A percentile compares a stretch with the other conserved stretches of the same genome.
phyloP scores from a whole-genome alignment of 2,113 vertebrate species.

The Cisticola juncidis region DNA sequence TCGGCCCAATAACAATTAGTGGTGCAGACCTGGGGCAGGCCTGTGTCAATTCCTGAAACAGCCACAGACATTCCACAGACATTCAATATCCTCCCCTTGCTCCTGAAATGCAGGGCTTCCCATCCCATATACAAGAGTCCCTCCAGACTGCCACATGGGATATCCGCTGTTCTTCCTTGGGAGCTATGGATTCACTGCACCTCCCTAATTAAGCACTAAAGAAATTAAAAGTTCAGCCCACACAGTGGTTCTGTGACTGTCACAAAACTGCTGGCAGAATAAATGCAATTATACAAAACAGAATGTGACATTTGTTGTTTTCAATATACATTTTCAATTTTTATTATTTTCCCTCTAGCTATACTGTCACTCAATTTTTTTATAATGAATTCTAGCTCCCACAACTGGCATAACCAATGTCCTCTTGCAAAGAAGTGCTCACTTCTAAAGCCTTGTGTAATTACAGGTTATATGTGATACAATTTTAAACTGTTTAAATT shows the following conservation, averaged over 20 bases:
- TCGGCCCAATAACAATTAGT: accelerated
- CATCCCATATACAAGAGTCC: background rate
- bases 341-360: background rate
- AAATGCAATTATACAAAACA: background rate
- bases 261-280: background rate
- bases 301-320: background rate
- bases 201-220: background rate
- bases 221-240: background rate
- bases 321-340: background rate
- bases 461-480: background rate
- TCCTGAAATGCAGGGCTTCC: background rate
- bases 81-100: background rate
- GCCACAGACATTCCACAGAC: background rate
- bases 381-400: background rate
- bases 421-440: background rate
- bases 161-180: background rate
- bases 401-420: background rate
- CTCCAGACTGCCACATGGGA: background rate
- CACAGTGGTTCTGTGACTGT: background rate
- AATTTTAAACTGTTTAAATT: background rate
- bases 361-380: background rate
- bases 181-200: background rate
- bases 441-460: background rate
- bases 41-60: background rate
- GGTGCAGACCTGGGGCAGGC: background rate